Percentiles rank a stretch among this genome's conserved stretches.
These are phyloP conservation scores for Leptinotarsa tumamoca DNA, from an alignment of 2,888 invertebrate genomes.

Conservation along the genomic window DNA sequence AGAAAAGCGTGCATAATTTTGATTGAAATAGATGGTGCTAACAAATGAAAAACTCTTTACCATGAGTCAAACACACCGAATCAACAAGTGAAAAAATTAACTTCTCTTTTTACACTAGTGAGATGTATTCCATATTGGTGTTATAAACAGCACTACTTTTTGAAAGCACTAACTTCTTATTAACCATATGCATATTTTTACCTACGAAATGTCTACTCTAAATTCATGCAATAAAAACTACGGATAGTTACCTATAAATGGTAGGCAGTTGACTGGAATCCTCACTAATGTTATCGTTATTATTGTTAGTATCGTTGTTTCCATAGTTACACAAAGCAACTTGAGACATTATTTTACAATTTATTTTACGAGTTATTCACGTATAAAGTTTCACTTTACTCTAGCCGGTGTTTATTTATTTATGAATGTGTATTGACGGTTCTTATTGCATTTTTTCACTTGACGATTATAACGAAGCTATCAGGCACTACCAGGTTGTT, in stretches of 20 bases:
- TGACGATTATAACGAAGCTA: slow-evolving; percentile 22
- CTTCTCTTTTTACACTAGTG: too few relatives aligned
- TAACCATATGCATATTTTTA: not conserved
- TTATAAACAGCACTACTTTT: not conserved
- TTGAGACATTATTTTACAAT: slow-evolving; percentile 73
- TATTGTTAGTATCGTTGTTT: slow-evolving; percentile 75
- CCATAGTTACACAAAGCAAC: slow-evolving; percentile 77
- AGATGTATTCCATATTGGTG: not conserved
- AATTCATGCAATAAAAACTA: slow-evolving; percentile 21
- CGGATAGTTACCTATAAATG: slow-evolving; percentile 82
- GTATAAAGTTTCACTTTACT: slow-evolving; percentile 31
- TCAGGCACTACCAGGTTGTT: slow-evolving; percentile 58
- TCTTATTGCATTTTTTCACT: slow-evolving; percentile 26
- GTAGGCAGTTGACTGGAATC: slow-evolving; percentile 88
- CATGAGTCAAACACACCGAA: too few relatives aligned
- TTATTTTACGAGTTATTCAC: slow-evolving; percentile 27
- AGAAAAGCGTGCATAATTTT: too few relatives aligned
- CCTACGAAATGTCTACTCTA: slow-evolving; percentile 7
- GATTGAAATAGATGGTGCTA: too few relatives aligned
- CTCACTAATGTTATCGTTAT: slow-evolving; percentile 86
- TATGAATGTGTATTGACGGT: slow-evolving; percentile 39
- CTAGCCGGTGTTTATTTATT: slow-evolving; percentile 37
- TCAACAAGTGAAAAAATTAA: not conserved
- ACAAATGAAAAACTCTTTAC: too few relatives aligned
- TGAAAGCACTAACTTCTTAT: not conserved